These are phyloP conservation scores for Terrapene triunguis DNA, from an alignment of 2,113 vertebrate species.

Conservation along the genomic window DNA sequence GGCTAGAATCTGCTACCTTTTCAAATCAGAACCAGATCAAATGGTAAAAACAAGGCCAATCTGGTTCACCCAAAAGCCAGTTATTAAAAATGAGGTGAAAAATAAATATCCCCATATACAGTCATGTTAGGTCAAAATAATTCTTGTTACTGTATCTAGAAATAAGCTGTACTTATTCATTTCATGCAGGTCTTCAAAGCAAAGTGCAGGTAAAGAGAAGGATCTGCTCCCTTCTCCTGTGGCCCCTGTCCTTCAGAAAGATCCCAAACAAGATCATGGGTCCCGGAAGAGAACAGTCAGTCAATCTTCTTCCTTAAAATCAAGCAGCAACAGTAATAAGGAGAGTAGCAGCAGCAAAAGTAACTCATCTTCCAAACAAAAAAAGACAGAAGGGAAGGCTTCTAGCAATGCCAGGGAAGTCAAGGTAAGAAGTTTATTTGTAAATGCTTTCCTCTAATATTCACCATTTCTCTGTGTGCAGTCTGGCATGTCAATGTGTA, in stretches of 20 bases:
- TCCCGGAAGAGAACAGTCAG: conserved; percentile 93
- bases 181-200: conserved; percentile 87
- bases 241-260: conserved; percentile 87
- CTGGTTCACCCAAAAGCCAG: conserved; percentile 8
- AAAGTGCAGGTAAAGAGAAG: conserved; percentile 91
- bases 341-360: conserved; percentile 86
- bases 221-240: conserved; percentile 93
- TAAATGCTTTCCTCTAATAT: background rate
- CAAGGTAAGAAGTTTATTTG: conserved; percentile 81
- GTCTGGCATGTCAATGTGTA: background rate
- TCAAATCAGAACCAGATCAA: conserved; percentile 63
- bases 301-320: conserved; percentile 91
- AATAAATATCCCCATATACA: background rate
- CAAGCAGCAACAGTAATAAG: conserved; percentile 86
- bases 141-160: background rate
- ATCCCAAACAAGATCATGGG: conserved; percentile 89
- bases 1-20: conserved; percentile 55
- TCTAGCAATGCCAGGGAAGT: conserved; percentile 86
- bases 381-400: conserved; percentile 91
- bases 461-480: background rate
- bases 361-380: conserved; percentile 89
- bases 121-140: background rate
- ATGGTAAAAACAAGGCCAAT: conserved; percentile 34
- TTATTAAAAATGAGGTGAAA: background rate
- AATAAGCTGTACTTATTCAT: conserved; percentile 24